These are phyloP conservation scores for Heliconius congener DNA, from an alignment of 1,140 invertebrate genomes.

Conservation along the genomic window DNA sequence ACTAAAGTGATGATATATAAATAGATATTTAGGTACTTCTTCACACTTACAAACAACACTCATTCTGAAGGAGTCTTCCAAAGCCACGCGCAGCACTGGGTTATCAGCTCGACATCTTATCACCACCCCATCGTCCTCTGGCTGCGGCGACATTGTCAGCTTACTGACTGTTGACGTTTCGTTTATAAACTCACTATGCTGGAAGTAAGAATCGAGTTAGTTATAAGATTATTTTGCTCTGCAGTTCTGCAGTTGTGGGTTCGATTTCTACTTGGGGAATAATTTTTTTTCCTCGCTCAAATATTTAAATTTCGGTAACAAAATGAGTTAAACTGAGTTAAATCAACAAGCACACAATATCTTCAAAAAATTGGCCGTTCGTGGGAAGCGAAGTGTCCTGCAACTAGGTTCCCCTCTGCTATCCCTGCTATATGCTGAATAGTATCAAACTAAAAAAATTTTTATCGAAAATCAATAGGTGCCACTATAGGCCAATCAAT, in stretches of 20 bases:
- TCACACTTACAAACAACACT: slow-evolving; percentile 92
- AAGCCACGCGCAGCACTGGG: slow-evolving; percentile 85
- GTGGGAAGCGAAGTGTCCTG: too few relatives aligned
- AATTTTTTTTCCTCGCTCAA: too few relatives aligned
- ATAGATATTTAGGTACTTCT: not conserved
- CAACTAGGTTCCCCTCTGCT: too few relatives aligned
- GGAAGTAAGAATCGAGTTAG: slow-evolving; percentile 24
- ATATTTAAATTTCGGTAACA: too few relatives aligned
- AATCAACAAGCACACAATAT: too few relatives aligned
- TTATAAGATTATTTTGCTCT: too few relatives aligned
- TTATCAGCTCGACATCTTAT: slow-evolving; percentile 93
- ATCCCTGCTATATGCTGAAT: too few relatives aligned
- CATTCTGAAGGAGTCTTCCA: slow-evolving; percentile 90
- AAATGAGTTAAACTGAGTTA: too few relatives aligned
- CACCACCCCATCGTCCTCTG: slow-evolving; percentile 90
- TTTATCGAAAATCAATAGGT: slow-evolving; percentile 3
- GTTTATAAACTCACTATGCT: slow-evolving; percentile 68
- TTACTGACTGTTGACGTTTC: slow-evolving; percentile 88
- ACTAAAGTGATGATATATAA: not conserved
- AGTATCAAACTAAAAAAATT: not conserved
- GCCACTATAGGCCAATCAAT: not conserved
- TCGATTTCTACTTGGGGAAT: too few relatives aligned
- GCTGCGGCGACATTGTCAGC: slow-evolving; percentile 89
- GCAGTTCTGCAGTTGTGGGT: too few relatives aligned
- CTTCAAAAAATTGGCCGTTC: too few relatives aligned